Evolutionary conservation across 2,888 invertebrate species (phyloP).

Genomic region (Lasioglossum figueresi): DNA sequence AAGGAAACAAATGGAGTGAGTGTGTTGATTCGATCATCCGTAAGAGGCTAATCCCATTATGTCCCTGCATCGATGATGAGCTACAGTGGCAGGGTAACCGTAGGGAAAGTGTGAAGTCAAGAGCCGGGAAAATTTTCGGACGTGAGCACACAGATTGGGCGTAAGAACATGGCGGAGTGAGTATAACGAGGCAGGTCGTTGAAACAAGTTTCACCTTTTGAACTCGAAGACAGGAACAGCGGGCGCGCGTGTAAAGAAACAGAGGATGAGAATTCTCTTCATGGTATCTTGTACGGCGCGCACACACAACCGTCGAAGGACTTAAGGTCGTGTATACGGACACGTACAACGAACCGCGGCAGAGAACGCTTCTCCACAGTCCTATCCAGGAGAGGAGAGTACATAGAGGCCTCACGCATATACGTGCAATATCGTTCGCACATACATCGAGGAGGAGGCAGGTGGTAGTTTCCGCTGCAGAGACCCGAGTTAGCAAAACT

Average conservation of each 20-base stretch:
- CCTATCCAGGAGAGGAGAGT: conserved; percentile 5
- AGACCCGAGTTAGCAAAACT: conserved; percentile 65
- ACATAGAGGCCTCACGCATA: neutral
- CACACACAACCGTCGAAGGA: conserved; percentile 19
- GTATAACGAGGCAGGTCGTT: conserved; percentile 67
- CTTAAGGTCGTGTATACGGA: conserved; percentile 34
- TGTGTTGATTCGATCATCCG: neutral
- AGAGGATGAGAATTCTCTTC: conserved; percentile 62
- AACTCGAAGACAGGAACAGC: conserved; percentile 67
- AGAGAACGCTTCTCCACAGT: conserved; percentile 24
- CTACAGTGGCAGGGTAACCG: neutral
- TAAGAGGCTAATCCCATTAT: neutral
- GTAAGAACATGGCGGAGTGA: conserved; percentile 59
- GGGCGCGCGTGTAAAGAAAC: conserved; percentile 57
- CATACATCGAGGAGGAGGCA: conserved; percentile 21
- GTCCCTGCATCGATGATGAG: conserved; percentile 13
- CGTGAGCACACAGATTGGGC: conserved; percentile 61
- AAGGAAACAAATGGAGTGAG: neutral
- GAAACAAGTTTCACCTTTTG: conserved; percentile 71
- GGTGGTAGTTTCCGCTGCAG: conserved; percentile 51
- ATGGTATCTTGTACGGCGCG: conserved; percentile 58
- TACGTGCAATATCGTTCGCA: conserved; percentile 35
- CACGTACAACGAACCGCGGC: conserved; percentile 32
- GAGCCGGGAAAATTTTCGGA: conserved; percentile 53
- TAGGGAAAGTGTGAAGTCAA: conserved; percentile 20